Base-by-base conservation (phyloP, 2,797 vertebrate genomes). In the Spinibarbus caldwelli region DNA sequence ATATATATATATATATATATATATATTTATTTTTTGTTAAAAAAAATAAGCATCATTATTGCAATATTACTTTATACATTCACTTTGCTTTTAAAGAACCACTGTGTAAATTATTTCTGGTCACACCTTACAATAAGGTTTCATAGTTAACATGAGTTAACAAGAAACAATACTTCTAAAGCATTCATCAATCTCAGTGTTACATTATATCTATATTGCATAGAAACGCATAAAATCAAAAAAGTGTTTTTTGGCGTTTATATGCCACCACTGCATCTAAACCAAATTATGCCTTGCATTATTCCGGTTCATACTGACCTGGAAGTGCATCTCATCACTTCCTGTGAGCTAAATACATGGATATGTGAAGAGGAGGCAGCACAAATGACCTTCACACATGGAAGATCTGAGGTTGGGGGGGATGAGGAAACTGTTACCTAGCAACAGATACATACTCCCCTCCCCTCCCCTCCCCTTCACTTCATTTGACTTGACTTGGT, bases 341-440 rank as follows among this genome's bases (percentile, higher is more conserved):
- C 92, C 91, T 90, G 77, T 85, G 34, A 38, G 6, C 47, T 67
- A 19, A 29, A 47, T 66, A 34, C 45, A 62, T 6, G 43, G 72
- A 78, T 36, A 43, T 57, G 78, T 38, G 36, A 71, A 66, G 87
- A 41, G n/a, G 38, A 88, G 59, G 79, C 34, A 31, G 78, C 49
- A 81, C 76, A 88, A 88, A 92, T 92, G 91, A 93, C 91, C 93
- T 94, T 94, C 92, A 92, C 86, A 89, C 89, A 89, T 82, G 88
- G 72, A 10, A 82, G 76, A 52, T 75, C 68, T 80, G 26, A 72
- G 38, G 49, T 82, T 43, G 15, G 79, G 31, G 36, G 36, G 6
- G 0, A n/a, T n/a, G 34, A 31, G 64, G 19, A 71, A 59, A 47
- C 49, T 70, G 92, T 94, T 93, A 90, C 92, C 88, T 87, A 88